phyloP scores from a whole-genome alignment of 2,113 vertebrate species.

The Propithecus coquereli region DNA sequence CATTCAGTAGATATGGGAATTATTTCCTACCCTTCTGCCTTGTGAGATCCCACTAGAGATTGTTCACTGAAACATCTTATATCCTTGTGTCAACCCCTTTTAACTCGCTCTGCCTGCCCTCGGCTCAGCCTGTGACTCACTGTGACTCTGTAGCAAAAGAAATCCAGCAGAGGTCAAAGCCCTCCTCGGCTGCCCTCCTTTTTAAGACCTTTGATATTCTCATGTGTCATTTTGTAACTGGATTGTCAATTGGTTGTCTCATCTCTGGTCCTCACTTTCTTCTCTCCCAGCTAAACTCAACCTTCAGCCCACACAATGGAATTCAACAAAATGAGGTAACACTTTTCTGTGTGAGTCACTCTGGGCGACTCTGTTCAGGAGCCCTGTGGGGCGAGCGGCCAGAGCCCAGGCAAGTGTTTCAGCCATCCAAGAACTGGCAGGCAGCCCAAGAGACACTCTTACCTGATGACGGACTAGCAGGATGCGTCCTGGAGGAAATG shows the following conservation, averaged over 20 bases:
- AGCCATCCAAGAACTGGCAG: constrained; percentile 74
- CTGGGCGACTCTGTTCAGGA: constrained; percentile 48
- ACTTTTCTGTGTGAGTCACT: constrained; percentile 70
- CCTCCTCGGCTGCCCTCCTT: constrained; percentile 33
- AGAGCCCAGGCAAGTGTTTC: constrained; percentile 60
- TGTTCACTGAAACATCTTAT: constrained; percentile 4
- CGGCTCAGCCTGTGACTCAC: constrained; percentile 53
- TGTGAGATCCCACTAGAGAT: background rate
- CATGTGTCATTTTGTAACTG: constrained; percentile 50
- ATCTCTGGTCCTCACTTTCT: constrained; percentile 19
- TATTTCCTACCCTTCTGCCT: background rate
- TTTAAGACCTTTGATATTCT: constrained; percentile 29
- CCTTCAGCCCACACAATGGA: constrained; percentile 59
- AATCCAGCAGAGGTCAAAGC: constrained; percentile 44
- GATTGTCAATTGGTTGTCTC: constrained; percentile 39
- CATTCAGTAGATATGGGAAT: background rate
- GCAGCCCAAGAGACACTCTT: constrained; percentile 68
- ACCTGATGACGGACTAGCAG: constrained; percentile 58
- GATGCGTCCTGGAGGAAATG: constrained; percentile 59
- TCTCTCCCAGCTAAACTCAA: constrained; percentile 51
- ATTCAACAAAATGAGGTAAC: constrained; percentile 71
- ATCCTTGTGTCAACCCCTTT: background rate
- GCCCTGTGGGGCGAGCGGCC: constrained; percentile 51
- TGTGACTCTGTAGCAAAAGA: constrained; percentile 6
- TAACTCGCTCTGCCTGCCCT: background rate